Evolutionary conservation across 2,888 invertebrate genomes (phyloP), one percentile per base, ranked within the genome.

Genomic region (Lasioglossum villosulum): DNA sequence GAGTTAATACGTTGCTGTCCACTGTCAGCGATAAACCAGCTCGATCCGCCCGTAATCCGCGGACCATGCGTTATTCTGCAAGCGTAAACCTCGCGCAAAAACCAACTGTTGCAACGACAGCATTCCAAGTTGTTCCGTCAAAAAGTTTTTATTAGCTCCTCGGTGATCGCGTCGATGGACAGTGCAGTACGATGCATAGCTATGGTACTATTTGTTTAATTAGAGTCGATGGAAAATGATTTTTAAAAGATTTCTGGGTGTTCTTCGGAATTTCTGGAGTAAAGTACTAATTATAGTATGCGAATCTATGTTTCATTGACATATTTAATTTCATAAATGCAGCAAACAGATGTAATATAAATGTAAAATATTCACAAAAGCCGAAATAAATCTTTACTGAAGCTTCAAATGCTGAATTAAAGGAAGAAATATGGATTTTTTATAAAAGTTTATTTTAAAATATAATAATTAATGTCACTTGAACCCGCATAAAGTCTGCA

Each of bases 81-180:
- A 37, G 30, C 52, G 70, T 78, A 78, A 78, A 78, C 78, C 70
- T 45, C 30, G 23, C 45, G 39, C 39, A 30, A 78, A 71, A 78
- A 78, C 78, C 78, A 78, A 78, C 78, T 78, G 78, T 78, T 78
- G 78, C 52, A 71, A 77, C 70, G 52, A 39, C 75, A 42, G 19
- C 70, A 52, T 39, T 70, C 45, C 39, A 63, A 45, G 23, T 52
- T 66, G 73, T 39, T 34, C 23, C 68, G 66, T 71, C 70, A 56
- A 71, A 71, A 52, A 78, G 71, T 71, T 71, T 63, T 56, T 71
- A 23, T 52, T 39, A 42, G 39, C 27, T 39, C 4, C n/a, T 19
- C 68, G 34, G 27, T 68, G 68, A 48, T 77, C 77, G 19, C 39
- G 30, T 37, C 10, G 42, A n/a, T 45, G 42, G n/a, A 39, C 63